Evolutionary conservation across 2,797 vertebrate genomes (phyloP).

Genomic region (Falco concolor): DNA sequence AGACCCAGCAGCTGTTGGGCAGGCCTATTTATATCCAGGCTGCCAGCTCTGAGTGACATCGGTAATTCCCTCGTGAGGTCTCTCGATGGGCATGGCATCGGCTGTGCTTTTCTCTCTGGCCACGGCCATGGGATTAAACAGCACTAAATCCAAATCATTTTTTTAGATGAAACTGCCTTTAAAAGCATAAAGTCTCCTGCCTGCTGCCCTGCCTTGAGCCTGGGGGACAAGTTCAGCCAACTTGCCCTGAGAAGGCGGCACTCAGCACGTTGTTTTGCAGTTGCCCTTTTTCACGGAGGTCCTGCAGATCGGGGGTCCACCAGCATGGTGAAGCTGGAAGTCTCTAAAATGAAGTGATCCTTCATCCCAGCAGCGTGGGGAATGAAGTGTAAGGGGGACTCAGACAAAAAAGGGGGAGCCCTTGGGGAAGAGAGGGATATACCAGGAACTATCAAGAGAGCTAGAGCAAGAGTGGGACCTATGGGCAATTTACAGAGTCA

Average conservation of each 20-base stretch:
- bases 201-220: accelerated
- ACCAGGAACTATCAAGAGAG: background rate
- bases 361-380: background rate
- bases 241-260: background rate
- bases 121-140: background rate
- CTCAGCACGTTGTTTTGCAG: background rate
- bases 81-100: background rate
- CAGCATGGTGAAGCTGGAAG: background rate
- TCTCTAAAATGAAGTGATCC: background rate
- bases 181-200: background rate
- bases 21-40: conserved; percentile 40
- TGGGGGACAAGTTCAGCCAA: background rate
- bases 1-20: conserved; percentile 7
- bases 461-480: background rate
- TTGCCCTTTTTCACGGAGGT: background rate
- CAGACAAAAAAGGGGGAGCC: background rate
- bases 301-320: background rate
- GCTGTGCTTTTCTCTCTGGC: background rate
- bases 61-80: background rate
- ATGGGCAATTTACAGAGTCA: background rate
- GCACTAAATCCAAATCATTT: background rate
- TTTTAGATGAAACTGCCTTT: background rate
- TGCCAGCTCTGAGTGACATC: background rate
- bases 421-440: background rate
- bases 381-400: background rate